A percentile compares a stretch with the other conserved stretches of the same genome.
Evolutionary conservation across 2,797 vertebrate genomes (phyloP).

Genomic region (Platyrinchus mystaceus): DNA sequence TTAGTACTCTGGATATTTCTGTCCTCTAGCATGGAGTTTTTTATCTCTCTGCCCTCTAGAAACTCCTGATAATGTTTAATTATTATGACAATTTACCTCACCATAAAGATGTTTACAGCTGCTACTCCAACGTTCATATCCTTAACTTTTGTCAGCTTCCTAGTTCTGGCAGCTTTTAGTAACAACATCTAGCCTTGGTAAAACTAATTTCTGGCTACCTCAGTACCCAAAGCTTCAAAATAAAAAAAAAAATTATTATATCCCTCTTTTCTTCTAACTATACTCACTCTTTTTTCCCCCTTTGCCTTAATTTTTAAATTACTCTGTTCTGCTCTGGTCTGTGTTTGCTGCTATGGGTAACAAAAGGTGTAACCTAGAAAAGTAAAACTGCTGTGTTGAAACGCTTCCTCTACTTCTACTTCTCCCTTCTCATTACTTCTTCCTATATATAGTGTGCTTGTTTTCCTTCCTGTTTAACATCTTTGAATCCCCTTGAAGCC

Average conservation of each 20-base stretch:
- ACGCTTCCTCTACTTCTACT: not conserved
- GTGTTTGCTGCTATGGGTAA: not conserved
- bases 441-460: not conserved
- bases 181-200: not conserved
- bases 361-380: not conserved
- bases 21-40: not conserved
- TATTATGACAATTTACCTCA: not conserved
- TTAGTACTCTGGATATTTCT: not conserved
- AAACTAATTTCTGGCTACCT: not conserved
- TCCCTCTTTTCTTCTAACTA: not conserved
- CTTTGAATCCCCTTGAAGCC: not conserved
- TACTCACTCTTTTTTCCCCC: not conserved
- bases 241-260: not conserved
- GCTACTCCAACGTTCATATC: not conserved
- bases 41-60: not conserved
- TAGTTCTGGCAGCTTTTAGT: not conserved
- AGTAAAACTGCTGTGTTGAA: not conserved
- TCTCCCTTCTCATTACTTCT: not conserved
- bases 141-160: not conserved
- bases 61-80: not conserved
- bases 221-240: not conserved
- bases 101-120: not conserved
- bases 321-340: not conserved
- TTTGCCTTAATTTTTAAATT: not conserved
- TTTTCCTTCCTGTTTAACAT: slow-evolving; percentile 9